Base-by-base conservation (phyloP, 2,113 vertebrate species). In the Oreochromis tanganicae region DNA sequence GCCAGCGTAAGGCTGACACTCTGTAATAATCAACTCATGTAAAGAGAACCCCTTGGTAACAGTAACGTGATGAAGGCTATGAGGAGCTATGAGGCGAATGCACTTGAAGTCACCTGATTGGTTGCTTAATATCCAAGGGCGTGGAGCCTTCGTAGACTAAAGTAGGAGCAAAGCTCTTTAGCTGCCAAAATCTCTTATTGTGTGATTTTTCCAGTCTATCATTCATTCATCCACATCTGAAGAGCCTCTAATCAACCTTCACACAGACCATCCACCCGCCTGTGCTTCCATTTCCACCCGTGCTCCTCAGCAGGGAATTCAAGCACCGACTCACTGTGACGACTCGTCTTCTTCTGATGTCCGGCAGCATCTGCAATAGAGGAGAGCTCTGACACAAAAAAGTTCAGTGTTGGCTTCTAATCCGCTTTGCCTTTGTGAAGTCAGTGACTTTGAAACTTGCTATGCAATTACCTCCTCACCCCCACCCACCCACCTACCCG, bases 401-500 rank as follows among this genome's bases (percentile, higher is more conserved):
- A 92, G 84, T 89, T 82, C 81, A 57, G 41, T 17, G 59, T 82
- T 57, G 11, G 38, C 55, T 71, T 90, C 59, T 89, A 92, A 91
- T 93, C 87, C 85, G 83, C 86, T 88, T 83, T 91, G 91, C 81
- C 87, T 92, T 88, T 92, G 82, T 87, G 73, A 83, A 83, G 88
- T 21, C 80, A 79, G 50, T 93, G 90, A 95, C 92, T 93, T 94
- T 94, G 93, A 93, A 93, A 94, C 81, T 93, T 48, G 27, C 82
- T 66, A 91, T 91, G 52, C 83, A 84, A 86, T 80, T 82, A 80
- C 85, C 83, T 56, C 24, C 84, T 14, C 36, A 13, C 41, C n/a
- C 63, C 19, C 12, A 27, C 21, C 13, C 12, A 9, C 29, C 52
- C 9, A 24, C 24, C 14, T 38, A 10, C 27, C 4, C 16, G 8